Evolutionary conservation across 2,888 invertebrate species (phyloP).

Genomic region (Dusona sp.): DNA sequence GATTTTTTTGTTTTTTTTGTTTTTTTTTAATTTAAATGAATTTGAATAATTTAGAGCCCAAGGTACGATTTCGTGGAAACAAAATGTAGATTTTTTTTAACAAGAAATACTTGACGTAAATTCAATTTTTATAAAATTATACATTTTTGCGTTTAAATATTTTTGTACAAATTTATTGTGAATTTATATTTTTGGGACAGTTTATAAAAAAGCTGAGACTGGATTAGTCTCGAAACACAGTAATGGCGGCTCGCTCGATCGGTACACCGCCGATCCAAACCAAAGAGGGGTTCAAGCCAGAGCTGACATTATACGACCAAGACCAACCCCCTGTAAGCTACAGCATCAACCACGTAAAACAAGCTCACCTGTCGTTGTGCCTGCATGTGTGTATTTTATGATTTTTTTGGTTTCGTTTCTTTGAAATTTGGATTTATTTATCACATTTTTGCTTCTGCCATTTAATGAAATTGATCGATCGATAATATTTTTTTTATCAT

Average conservation of each 20-base stretch:
- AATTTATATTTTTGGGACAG: conserved; percentile 81
- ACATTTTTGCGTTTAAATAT: too few species aligned
- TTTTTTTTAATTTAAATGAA: too few species aligned
- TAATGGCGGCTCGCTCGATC: conserved; percentile 86
- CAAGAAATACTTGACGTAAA: too few species aligned
- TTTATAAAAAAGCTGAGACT: conserved; percentile 83
- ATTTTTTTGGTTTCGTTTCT: conserved; percentile 73
- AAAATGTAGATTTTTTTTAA: too few species aligned
- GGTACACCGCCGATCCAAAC: conserved; percentile 93
- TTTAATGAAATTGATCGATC: not conserved
- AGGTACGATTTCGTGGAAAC: too few species aligned
- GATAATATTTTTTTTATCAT: not conserved
- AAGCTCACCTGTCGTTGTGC: conserved; percentile 81
- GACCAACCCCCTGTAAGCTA: conserved; percentile 88
- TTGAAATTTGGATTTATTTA: conserved; percentile 24
- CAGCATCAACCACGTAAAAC: conserved; percentile 82
- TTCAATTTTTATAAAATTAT: too few species aligned
- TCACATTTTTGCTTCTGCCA: conserved; percentile 31
- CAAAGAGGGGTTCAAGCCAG: conserved; percentile 89
- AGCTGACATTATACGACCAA: conserved; percentile 91
- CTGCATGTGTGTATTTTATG: conserved; percentile 83
- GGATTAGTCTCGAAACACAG: conserved; percentile 83
- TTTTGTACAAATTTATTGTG: not conserved
- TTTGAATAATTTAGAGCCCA: too few species aligned
- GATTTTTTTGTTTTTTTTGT: too few species aligned